Base-by-base conservation (phyloP, 2,113 vertebrate species). In the Apistogramma diplotaenia region DNA sequence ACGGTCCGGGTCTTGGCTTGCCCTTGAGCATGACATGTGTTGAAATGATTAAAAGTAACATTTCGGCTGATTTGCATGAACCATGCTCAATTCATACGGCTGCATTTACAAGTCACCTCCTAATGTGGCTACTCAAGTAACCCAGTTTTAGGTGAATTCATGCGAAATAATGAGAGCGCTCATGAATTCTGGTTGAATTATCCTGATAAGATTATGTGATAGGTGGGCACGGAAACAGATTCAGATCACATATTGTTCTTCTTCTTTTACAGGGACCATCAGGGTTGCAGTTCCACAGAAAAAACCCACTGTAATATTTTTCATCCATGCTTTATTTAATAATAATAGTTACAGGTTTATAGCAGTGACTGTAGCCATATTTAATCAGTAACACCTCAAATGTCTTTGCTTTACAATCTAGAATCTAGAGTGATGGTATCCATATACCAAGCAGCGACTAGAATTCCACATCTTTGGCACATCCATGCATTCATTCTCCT, bases 21-120 rank as follows among this genome's bases (percentile, higher is more conserved):
- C 78, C 79, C 78, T 83, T 29, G 33, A 92, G 79, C 70, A 11
- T 73, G 78, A 56, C 85, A 84, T 89, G 74, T 88, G 78, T 72
- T 89, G 72, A 78, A 85, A 78, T 80, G 49, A 80, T 71, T 46
- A 73, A 74, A 85, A 75, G 49, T 54, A 61, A 61, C 54, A 78
- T 74, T 89, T 84, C n/a, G 35, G 40, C 54, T 76, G 23, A 88
- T 87, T 76, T 74, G 56, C 85, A 86, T 83, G 25, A 76, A 70
- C 13, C 19, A 6, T 60, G 13, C 72, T 87, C 16, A 1, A 21
- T 59, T 73, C 77, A 78, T 89, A 70, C 82, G 56, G 60, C 72
- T 56, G 21, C 31, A 33, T 79, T 81, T 62, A 56, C 21, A 25
- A 19, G 67, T 79, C 67, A 40, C 15, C 70, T 62, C 70, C 23